Evolutionary conservation across 53 echinoderm and acorn worm species (phyloP).

Genomic region (Pentamera pediparva): DNA sequence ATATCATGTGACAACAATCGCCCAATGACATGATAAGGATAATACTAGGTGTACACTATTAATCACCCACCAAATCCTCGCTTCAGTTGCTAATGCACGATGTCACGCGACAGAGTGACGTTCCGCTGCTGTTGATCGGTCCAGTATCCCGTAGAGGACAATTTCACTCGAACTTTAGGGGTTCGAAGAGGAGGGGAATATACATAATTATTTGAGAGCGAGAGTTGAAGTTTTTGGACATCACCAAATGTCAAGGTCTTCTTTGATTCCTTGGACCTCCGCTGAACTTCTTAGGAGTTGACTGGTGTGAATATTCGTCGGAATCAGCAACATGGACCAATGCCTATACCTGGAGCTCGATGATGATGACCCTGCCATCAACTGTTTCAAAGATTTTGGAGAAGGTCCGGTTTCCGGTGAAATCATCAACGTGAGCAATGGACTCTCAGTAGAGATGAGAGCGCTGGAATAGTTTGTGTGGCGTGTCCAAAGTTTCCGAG

Average conservation of each 20-base stretch:
- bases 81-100: background rate
- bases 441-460: constrained; percentile 21
- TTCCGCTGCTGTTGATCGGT: background rate
- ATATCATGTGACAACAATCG: too few species aligned
- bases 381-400: constrained; percentile 9
- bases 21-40: too few species aligned
- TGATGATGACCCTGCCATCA: constrained; percentile 44
- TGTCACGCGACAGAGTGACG: background rate
- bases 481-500: constrained; percentile 27
- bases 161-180: background rate
- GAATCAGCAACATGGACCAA: constrained; percentile 22
- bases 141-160: background rate
- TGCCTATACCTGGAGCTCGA: constrained; percentile 23
- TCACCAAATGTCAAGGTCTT: constrained; percentile 5
- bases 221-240: background rate
- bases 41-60: too few species aligned
- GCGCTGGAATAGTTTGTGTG: constrained; percentile 28
- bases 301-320: constrained; percentile 21
- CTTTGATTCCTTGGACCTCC: background rate
- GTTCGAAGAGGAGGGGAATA: background rate
- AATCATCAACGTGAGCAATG: background rate
- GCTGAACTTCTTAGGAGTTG: background rate
- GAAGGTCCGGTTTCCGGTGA: background rate
- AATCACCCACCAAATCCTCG: background rate
- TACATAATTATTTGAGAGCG: background rate